Evolutionary conservation across 2,797 vertebrate species (phyloP).

Genomic region (Melanogrammus aeglefinus): DNA sequence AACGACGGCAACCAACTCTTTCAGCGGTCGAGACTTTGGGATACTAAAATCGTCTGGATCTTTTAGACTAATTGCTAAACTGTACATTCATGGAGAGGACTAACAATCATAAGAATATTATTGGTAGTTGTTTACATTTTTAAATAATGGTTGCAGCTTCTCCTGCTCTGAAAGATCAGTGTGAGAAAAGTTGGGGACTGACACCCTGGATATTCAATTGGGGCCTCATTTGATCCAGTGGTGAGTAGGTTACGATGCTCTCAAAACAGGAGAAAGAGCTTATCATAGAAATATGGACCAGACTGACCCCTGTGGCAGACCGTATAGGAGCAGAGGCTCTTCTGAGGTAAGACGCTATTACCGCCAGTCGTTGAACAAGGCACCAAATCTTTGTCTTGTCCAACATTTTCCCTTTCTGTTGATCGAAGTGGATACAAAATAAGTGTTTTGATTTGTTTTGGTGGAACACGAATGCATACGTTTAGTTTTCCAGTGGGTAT

Average conservation of each 20-base stretch:
- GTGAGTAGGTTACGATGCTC: constrained; percentile 61
- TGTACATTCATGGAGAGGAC: neutral
- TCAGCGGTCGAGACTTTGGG: neutral
- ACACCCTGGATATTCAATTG: neutral
- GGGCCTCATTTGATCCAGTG: neutral
- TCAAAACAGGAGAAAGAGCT: constrained; percentile 66
- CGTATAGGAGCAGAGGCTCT: constrained; percentile 75
- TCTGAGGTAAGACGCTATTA: constrained; percentile 58
- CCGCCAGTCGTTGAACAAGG: neutral
- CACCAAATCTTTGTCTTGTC: neutral
- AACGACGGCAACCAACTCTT: neutral
- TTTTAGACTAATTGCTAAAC: neutral
- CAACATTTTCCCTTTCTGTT: neutral
- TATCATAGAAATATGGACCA: constrained; percentile 63
- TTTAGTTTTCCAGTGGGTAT: too few species aligned
- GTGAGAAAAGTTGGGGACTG: neutral
- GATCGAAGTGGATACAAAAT: neutral
- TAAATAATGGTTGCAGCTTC: neutral
- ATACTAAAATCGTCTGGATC: neutral
- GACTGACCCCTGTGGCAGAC: constrained; percentile 62
- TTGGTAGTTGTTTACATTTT: neutral
- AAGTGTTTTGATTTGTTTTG: neutral
- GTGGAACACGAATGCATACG: too few species aligned
- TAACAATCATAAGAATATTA: neutral
- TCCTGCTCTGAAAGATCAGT: neutral